phyloP scores from a whole-genome alignment of 1,140 invertebrate species.

The Brachionus sp. region DNA sequence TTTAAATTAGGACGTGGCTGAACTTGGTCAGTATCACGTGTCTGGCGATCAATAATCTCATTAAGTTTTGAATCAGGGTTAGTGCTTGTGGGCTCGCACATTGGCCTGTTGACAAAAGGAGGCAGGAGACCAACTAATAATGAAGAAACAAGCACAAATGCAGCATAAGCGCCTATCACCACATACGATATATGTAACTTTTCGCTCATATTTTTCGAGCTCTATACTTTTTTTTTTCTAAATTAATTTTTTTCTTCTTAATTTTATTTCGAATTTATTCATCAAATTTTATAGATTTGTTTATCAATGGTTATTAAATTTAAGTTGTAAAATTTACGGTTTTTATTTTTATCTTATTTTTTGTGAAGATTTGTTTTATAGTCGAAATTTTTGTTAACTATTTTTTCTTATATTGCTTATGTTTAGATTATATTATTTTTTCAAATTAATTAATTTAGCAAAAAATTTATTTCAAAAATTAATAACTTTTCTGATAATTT shows the following conservation, averaged over 20 bases:
- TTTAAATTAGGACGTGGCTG: not conserved
- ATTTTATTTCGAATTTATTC: not conserved
- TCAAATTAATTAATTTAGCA: no score
- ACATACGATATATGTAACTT: conserved; percentile 8
- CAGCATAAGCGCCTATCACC: conserved; percentile 1
- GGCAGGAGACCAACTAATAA: conserved; percentile 26
- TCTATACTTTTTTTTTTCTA: not conserved
- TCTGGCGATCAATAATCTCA: not conserved
- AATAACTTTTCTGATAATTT: not conserved
- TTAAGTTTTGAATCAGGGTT: not conserved
- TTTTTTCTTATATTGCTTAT: not conserved
- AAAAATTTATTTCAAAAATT: not conserved
- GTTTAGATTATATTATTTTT: not conserved
- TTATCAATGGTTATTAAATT: not conserved
- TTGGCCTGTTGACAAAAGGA: conserved; percentile 13
- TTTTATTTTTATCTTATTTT: not conserved
- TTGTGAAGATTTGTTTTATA: not conserved
- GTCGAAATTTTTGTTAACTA: not conserved
- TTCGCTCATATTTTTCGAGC: not conserved
- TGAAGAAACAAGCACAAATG: conserved; percentile 17
- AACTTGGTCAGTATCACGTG: not conserved
- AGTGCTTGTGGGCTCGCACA: not conserved
- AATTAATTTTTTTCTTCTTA: not conserved
- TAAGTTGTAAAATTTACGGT: conserved; percentile 2
- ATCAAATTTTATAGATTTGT: not conserved